Evolutionary conservation across 2,888 invertebrate species (phyloP).

Genomic region (Himalopsyche anomala): DNA sequence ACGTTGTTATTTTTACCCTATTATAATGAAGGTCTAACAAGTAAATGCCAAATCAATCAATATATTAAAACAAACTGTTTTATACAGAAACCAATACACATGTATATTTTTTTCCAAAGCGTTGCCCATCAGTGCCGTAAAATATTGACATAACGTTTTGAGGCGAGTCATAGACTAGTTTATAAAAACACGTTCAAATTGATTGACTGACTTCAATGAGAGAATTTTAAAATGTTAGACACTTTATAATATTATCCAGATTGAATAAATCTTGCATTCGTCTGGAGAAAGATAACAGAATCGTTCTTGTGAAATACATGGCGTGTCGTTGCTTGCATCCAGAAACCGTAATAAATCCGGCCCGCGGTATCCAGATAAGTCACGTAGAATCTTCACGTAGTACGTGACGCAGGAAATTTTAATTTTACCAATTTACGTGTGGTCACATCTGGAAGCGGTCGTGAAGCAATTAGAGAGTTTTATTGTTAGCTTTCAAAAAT

Average conservation of each 20-base stretch:
- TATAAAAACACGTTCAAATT: too few species aligned
- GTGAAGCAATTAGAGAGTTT: background rate
- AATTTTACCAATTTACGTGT: slow-evolving; percentile 54
- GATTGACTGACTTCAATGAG: too few species aligned
- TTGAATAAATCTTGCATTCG: slow-evolving; percentile 14
- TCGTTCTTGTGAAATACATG: slow-evolving; percentile 1
- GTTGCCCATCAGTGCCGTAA: too few species aligned
- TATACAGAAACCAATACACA: too few species aligned
- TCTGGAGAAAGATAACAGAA: background rate
- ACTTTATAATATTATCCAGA: background rate
- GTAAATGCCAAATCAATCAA: too few species aligned
- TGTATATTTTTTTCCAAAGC: too few species aligned
- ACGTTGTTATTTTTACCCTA: too few species aligned
- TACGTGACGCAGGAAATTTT: slow-evolving; percentile 51
- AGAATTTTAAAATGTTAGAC: background rate
- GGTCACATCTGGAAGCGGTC: slow-evolving; percentile 32
- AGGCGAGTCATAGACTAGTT: too few species aligned
- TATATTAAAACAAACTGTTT: too few species aligned
- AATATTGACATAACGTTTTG: too few species aligned
- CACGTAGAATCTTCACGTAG: slow-evolving; percentile 55
- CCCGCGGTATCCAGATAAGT: slow-evolving; percentile 52
- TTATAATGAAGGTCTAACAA: too few species aligned
- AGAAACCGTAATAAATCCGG: slow-evolving; percentile 57
- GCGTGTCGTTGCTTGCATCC: slow-evolving; percentile 23
- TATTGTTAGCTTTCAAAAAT: background rate